Conservation (phyloP, 2,113 vertebrate genomes). For the Corvus cornix region DNA sequence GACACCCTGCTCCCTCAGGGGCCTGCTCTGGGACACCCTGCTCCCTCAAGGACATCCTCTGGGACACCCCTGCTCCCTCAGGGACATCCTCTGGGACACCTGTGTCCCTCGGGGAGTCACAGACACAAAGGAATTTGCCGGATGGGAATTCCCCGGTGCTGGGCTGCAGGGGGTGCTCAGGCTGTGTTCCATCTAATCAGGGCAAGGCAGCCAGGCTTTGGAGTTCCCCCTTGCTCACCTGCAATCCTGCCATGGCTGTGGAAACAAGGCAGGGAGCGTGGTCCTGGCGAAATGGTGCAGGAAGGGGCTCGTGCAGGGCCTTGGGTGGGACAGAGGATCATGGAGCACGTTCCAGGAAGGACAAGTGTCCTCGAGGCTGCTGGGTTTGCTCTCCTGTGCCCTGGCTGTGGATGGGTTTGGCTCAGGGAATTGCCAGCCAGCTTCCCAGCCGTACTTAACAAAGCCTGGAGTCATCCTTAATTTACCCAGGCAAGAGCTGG, state of each 20-base stretch:
- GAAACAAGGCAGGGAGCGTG: accelerated
- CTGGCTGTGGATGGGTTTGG: neutral
- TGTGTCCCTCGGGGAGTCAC: neutral
- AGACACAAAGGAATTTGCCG: neutral
- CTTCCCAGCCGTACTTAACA: neutral
- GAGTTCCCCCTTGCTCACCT: neutral
- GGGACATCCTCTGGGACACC: no score
- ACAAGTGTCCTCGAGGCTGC: neutral
- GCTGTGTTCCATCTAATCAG: accelerated
- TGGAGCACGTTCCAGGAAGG: neutral
- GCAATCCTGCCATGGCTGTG: accelerated
- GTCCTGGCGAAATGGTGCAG: accelerated
- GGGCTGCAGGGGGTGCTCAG: neutral
- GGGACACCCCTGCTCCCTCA: no score
- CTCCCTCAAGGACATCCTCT: neutral
- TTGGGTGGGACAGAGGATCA: accelerated
- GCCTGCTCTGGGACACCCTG: neutral
- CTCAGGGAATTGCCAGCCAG: neutral
- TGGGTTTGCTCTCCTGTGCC: neutral
- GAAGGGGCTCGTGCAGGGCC: no score
- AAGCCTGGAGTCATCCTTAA: neutral
- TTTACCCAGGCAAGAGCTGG: accelerated
- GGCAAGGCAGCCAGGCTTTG: neutral
- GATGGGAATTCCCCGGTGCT: neutral
- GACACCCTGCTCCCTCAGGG: no score